Evolutionary conservation across 1,140 invertebrate genomes (phyloP), one percentile per base, ranked within the genome.

Genomic region (Pararge aegeria): DNA sequence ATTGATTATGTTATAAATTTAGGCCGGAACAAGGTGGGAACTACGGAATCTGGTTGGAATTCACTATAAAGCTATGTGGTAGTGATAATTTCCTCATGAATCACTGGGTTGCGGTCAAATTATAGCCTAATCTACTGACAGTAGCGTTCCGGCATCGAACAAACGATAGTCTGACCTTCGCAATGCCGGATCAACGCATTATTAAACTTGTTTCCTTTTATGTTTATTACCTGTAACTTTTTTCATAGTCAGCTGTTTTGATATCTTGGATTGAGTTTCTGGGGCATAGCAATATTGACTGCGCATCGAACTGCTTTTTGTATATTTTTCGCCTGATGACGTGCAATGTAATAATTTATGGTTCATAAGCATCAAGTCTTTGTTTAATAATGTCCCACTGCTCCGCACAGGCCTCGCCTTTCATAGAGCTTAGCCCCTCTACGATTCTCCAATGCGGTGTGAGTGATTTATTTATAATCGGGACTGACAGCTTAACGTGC

Each of bases 111-210:
- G 40, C 44, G 61, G 65, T 59, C 54, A 52, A 56, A 55, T 13
- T 38, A 30, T 40, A 57, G 27, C 61, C 60, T 58, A 66, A 66
- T 58, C 19, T 51, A 19, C 9, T 34, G 53, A 55, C 37, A 37
- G 20, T 27, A 19, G 27, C 46, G 69, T 65, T 71, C 69, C 62
- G 69, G 69, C 65, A 65, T n/a, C 42, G 51, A 19, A 44, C 29
- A 24, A 63, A 40, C 49, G 60, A 62, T 54, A 54, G 46, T 58
- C 20, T 60, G 65, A 62, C 69, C 69, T 71, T 71, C 61, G 46
- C 57, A 61, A 55, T 70, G 61, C 64, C 68, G 68, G 68, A 70
- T 70, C 58, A 67, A 49, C 48, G 48, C n/a, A 61, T 61, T 61
- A 61, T 50, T 58, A 55, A 46, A 51, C 46, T 38, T n/a, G 55